Conservation (phyloP, 2,797 vertebrate genomes). For the Sebastiscus tertius region DNA sequence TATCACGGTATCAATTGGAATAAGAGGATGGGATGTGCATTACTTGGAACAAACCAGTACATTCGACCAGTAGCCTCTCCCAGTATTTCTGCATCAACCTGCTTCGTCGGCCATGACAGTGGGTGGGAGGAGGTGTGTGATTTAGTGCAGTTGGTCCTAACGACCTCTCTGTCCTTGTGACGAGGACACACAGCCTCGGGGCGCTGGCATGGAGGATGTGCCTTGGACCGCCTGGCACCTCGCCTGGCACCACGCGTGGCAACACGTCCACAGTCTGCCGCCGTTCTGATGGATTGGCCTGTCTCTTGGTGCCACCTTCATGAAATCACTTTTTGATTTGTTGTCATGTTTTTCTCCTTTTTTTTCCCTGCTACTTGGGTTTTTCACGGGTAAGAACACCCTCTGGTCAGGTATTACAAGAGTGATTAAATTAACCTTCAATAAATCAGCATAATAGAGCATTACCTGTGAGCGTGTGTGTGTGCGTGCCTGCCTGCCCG, state of each 20-base stretch:
- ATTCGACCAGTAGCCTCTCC: constrained; percentile 53
- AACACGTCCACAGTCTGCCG: constrained; percentile 76
- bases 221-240: constrained; percentile 81
- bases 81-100: constrained; percentile 67
- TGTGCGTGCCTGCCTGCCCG: constrained; percentile 44
- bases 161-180: constrained; percentile 82
- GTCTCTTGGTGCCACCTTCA: constrained; percentile 77
- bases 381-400: constrained; percentile 75
- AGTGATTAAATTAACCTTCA: constrained; percentile 81
- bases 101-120: constrained; percentile 70
- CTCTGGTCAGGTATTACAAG: constrained; percentile 76
- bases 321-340: constrained; percentile 82
- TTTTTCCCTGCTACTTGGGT: constrained; percentile 49
- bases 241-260: constrained; percentile 78
- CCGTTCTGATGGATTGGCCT: constrained; percentile 76
- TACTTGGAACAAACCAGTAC: constrained; percentile 58
- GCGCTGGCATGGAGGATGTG: constrained; percentile 80
- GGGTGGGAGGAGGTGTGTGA: constrained; percentile 76
- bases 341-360: constrained; percentile 75
- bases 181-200: constrained; percentile 77
- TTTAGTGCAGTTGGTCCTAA: constrained; percentile 80
- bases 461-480: constrained; percentile 64
- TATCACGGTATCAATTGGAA: constrained; percentile 75
- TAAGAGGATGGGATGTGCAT: constrained; percentile 68
- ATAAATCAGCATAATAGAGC: constrained; percentile 78